These are phyloP conservation scores for Orthonychiurus folsomi DNA, from an alignment of 2,888 invertebrate species.

Conservation along the genomic window DNA sequence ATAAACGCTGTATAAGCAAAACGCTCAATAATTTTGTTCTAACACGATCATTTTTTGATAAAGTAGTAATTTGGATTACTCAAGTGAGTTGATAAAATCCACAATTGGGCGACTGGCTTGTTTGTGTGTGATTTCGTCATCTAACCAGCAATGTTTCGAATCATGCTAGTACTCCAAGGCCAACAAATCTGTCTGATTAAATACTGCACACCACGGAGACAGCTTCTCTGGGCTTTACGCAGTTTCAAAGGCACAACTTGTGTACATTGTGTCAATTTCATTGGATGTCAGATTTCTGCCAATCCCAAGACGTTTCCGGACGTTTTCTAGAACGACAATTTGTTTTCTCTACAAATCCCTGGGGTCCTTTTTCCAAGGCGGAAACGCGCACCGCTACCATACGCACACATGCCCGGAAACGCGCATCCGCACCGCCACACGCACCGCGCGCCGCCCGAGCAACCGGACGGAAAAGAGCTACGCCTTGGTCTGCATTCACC, in stretches of 20 bases:
- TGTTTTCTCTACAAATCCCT: conserved; percentile 36
- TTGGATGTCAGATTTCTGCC: conserved; percentile 47
- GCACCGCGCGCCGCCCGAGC: too few species aligned
- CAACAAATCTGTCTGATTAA: conserved; percentile 52
- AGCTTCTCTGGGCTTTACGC: conserved; percentile 57
- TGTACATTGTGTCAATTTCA: conserved; percentile 50
- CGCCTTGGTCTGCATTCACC: too few species aligned
- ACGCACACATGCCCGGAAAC: too few species aligned
- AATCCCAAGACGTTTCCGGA: conserved; percentile 56
- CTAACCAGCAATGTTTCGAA: conserved; percentile 69
- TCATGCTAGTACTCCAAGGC: conserved; percentile 66
- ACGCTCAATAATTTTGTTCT: too few species aligned
- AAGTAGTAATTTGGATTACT: background rate
- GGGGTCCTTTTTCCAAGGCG: conserved; percentile 49
- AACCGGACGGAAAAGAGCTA: too few species aligned
- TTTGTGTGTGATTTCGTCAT: conserved; percentile 62
- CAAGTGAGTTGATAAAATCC: conserved; percentile 52
- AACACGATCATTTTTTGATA: too few species aligned
- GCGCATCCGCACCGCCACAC: too few species aligned
- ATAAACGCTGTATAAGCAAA: too few species aligned
- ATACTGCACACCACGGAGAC: conserved; percentile 73
- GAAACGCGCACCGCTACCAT: too few species aligned
- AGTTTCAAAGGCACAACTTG: conserved; percentile 70
- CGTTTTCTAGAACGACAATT: conserved; percentile 42
- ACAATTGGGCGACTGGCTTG: conserved; percentile 67